These are phyloP conservation scores for Varecia variegata DNA, from an alignment of 2,797 vertebrate genomes.

Conservation along the genomic window DNA sequence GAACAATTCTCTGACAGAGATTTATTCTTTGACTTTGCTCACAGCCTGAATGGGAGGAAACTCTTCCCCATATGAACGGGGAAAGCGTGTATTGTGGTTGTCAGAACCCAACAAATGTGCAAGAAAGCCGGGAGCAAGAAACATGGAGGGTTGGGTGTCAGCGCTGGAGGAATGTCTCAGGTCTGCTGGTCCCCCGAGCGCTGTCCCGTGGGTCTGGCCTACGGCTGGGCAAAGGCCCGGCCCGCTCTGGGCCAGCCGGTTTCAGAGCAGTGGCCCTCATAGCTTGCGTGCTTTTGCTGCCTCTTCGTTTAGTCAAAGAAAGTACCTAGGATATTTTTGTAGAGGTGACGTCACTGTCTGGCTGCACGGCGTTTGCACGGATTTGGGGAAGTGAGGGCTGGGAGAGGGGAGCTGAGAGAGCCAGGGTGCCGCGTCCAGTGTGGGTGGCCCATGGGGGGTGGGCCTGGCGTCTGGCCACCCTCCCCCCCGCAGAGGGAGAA, in stretches of 20 bases:
- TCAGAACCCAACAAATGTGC: slow-evolving; percentile 13
- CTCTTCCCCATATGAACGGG: not conserved
- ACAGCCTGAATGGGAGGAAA: not conserved
- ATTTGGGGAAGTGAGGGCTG: slow-evolving; percentile 51
- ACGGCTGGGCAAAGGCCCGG: not conserved
- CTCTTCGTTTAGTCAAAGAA: slow-evolving; percentile 52
- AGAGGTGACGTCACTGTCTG: slow-evolving; percentile 59
- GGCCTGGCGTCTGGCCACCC: not conserved
- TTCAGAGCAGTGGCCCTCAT: not conserved
- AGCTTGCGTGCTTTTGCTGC: not conserved
- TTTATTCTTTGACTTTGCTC: not conserved
- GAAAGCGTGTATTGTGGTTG: not conserved
- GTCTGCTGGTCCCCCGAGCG: not conserved
- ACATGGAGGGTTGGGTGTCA: not conserved
- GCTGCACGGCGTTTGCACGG: slow-evolving; percentile 31
- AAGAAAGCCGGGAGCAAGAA: slow-evolving; percentile 16
- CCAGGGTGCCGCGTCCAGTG: not conserved
- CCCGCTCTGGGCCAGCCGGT: not conserved
- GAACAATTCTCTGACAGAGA: not conserved
- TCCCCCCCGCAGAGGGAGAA: not conserved
- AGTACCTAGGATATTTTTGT: slow-evolving; percentile 66
- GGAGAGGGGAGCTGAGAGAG: not conserved
- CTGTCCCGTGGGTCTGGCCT: not conserved
- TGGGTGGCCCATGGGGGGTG: not conserved
- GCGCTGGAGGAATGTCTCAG: not conserved